Conservation (phyloP, 1,140 invertebrate genomes). For the Tetramorium simillimum region DNA sequence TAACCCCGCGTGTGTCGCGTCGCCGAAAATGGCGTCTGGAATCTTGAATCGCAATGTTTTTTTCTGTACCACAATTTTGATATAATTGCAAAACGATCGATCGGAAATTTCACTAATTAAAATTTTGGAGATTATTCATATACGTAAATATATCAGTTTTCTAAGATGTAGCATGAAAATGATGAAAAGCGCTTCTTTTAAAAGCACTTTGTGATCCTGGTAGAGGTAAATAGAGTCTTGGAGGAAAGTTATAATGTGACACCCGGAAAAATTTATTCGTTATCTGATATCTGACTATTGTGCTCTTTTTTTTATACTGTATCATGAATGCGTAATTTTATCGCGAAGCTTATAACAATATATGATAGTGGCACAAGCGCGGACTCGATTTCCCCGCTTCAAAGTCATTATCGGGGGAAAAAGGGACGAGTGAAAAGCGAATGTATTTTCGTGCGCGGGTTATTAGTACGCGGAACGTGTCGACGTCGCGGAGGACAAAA, state of each 20-base stretch:
- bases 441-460: slow-evolving; percentile 65
- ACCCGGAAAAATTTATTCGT: background rate
- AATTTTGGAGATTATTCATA: background rate
- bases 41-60: background rate
- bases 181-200: background rate
- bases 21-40: slow-evolving; percentile 44
- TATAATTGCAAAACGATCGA: background rate
- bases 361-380: background rate
- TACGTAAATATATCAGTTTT: background rate
- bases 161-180: background rate
- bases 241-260: background rate
- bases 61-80: background rate
- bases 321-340: slow-evolving; percentile 6
- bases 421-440: slow-evolving; percentile 55
- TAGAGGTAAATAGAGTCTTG: background rate
- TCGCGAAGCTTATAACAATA: slow-evolving; percentile 5
- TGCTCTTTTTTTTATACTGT: background rate
- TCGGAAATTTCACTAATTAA: background rate
- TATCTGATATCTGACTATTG: background rate
- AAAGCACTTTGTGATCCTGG: background rate
- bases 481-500: slow-evolving; percentile 56
- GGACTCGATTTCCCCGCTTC: slow-evolving; percentile 7
- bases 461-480: slow-evolving; percentile 66
- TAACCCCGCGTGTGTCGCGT: slow-evolving; percentile 20
- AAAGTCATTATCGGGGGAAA: slow-evolving; percentile 54